Conservation (phyloP, 2,797 vertebrate species). For the Labeo calbasu region DNA sequence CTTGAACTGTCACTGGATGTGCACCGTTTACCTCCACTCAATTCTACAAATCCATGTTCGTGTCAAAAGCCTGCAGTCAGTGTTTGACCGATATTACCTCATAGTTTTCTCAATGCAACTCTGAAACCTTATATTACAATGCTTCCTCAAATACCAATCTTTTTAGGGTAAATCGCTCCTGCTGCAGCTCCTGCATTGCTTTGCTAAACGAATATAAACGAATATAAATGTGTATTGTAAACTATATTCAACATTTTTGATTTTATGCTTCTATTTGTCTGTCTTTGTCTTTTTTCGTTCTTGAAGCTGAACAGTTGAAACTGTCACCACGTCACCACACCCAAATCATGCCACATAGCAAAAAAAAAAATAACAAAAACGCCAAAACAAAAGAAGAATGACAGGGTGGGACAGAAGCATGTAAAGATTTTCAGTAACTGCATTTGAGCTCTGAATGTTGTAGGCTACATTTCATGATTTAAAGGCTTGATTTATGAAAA, state of each 20-base stretch:
- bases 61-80: not conserved
- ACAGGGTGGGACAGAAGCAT: not conserved
- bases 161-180: not conserved
- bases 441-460: not conserved
- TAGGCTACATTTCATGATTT: not conserved
- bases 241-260: not conserved
- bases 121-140: slow-evolving; percentile 1
- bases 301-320: not conserved
- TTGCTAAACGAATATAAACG: not conserved
- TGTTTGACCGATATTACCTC: not conserved
- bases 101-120: not conserved
- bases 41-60: not conserved
- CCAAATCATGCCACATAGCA: slow-evolving; percentile 1
- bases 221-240: not conserved
- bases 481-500: slow-evolving; percentile 13
- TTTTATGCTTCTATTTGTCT: not conserved
- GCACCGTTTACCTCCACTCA: not conserved
- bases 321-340: not conserved
- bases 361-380: not conserved
- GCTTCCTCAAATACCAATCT: not conserved
- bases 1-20: slow-evolving; percentile 3
- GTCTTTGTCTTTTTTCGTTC: not conserved
- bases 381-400: not conserved
- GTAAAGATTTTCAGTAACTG: not conserved
- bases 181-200: not conserved